Base-by-base conservation (phyloP, 2,797 vertebrate species). In the Bufotes viridis region DNA sequence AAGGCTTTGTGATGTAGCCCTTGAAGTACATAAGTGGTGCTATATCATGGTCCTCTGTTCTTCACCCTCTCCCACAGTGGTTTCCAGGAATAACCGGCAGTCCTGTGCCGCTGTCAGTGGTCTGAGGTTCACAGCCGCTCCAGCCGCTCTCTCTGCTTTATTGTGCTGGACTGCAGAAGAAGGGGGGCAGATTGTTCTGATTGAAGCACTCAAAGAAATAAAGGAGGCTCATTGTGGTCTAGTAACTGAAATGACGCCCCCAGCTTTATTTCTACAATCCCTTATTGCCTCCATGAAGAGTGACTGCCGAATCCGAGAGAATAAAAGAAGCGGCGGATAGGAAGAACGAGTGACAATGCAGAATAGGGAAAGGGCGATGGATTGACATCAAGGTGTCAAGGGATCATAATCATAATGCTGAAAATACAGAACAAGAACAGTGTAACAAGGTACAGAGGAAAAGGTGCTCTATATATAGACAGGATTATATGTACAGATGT, bases 231-330 rank as follows among this genome's bases (percentile, higher is more conserved):
- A 85, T 89, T 89, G 87, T 89, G 42, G 20, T 49, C 78, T 67
- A 60, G 49, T 76, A 85, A 86, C 42, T 82, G 87, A 81, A 86
- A 82, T 26, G n/a, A 42, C 84, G 84, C 87, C 87, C 79, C 84
- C 87, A 82, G 87, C 78, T 82, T 89, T 89, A 75, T 82, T 75
- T 89, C 63, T 81, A 74, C 76, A 83, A 81, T 63, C 72, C 57
- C 51, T 78, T 84, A 81, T 69, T 84, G 82, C 57, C 42, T 26
- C 24, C 22, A 80, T 81, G 76, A 67, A 75, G 67, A 76, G 78
- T 81, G 58, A 69, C 57, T 85, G 87, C 78, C 69, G 11, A 5
- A 7, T 51, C 81, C 60, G 1, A 63, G 29, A 65, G 57, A 82
- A 82, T 49, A 87, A 6, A 9, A 22, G 84, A 57, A 58, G 55